phyloP scores from a whole-genome alignment of 2,113 vertebrate species.

The Podiceps cristatus region DNA sequence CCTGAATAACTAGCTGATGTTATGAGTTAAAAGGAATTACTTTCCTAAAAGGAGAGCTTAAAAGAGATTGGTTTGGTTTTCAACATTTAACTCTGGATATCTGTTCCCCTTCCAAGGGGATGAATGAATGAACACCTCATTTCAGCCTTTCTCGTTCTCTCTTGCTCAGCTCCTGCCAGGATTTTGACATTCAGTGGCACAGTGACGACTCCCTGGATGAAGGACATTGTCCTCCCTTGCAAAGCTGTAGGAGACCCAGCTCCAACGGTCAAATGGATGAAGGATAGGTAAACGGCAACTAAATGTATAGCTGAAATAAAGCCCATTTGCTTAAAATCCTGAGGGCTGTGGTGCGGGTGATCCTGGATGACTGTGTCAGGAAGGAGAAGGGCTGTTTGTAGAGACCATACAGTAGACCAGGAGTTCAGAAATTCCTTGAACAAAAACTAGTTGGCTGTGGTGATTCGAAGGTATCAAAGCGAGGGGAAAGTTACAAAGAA shows the following conservation, averaged over 20 bases:
- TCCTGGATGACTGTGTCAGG: not conserved
- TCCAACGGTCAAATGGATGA: conserved; percentile 96
- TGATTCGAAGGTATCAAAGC: not conserved
- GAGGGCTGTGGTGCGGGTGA: not conserved
- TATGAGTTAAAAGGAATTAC: not conserved
- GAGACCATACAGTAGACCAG: not conserved
- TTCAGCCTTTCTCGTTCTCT: not conserved
- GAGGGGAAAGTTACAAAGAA: not conserved
- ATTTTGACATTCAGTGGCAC: conserved; percentile 97
- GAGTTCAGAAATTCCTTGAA: not conserved
- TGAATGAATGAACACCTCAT: not conserved
- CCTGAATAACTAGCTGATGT: conserved; percentile 19
- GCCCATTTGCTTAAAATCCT: not conserved
- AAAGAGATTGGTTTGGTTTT: not conserved
- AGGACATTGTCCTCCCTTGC: conserved; percentile 94
- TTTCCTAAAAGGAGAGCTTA: not conserved
- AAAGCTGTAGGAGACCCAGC: conserved; percentile 94
- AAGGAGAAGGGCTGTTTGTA: not conserved
- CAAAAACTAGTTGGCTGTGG: not conserved
- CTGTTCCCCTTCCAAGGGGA: not conserved
- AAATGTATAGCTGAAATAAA: conserved; percentile 1
- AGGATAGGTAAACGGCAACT: conserved; percentile 93
- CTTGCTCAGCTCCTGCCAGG: conserved; percentile 88
- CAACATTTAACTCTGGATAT: not conserved
- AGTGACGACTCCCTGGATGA: conserved; percentile 98